phyloP scores from a whole-genome alignment of 2,113 vertebrate species.

The Lates calcarifer region DNA sequence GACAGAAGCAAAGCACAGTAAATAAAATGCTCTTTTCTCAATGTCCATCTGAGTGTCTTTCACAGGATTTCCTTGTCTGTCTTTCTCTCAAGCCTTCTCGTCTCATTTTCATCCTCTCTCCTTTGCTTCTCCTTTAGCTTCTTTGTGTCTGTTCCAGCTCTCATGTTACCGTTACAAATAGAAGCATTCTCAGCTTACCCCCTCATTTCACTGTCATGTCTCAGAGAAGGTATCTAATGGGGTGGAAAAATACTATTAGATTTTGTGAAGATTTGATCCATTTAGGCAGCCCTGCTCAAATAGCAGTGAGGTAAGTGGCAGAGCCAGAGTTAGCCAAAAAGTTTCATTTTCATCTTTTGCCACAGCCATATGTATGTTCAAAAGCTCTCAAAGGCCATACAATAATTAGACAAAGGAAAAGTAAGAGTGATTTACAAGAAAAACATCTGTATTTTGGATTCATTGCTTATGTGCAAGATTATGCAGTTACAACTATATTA shows the following conservation, averaged over 20 bases:
- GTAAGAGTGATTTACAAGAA: neutral
- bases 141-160: neutral
- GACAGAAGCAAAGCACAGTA: neutral
- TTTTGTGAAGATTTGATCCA: constrained; percentile 23
- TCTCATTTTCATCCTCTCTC: neutral
- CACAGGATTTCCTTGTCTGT: neutral
- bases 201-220: constrained; percentile 17
- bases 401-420: neutral
- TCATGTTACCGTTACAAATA: neutral
- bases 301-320: neutral
- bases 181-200: constrained; percentile 33
- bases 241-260: constrained; percentile 27
- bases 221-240: neutral
- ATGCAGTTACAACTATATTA: too few species aligned
- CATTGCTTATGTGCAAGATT: too few species aligned
- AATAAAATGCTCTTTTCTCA: neutral
- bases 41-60: neutral
- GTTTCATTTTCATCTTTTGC: too few species aligned
- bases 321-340: too few species aligned
- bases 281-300: constrained; percentile 16
- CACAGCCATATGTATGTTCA: too few species aligned
- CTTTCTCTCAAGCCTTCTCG: too few species aligned
- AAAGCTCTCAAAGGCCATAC: too few species aligned
- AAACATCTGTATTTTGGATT: too few species aligned
- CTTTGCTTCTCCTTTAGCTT: neutral